A percentile compares a stretch with the other conserved stretches of the same genome.
phyloP scores from a whole-genome alignment of 2,888 invertebrate species.

The Hoplodrina blanda region DNA sequence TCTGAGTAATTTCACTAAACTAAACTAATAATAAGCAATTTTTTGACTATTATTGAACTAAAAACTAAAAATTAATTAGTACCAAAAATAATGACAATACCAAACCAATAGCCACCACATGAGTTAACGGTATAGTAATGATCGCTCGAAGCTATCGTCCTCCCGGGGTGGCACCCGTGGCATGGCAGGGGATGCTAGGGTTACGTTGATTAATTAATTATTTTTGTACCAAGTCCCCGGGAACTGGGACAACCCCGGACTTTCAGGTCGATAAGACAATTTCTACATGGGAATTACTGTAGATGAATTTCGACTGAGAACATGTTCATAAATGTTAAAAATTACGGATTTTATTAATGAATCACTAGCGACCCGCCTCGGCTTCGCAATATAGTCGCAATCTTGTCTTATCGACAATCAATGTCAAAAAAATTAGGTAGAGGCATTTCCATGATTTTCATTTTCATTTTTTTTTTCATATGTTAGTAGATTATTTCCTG shows the following conservation, averaged over 20 bases:
- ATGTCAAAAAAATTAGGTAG: no score
- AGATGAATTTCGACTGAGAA: not conserved
- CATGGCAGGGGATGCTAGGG: conserved; percentile 58
- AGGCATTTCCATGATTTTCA: no score
- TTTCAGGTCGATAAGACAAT: conserved; percentile 63
- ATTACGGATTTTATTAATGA: not conserved
- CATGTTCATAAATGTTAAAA: not conserved
- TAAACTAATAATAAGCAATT: not conserved
- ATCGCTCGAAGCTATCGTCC: conserved; percentile 48
- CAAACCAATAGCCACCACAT: conserved; percentile 48
- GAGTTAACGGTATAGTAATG: conserved; percentile 52
- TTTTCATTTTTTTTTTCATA: no score
- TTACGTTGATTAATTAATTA: conserved; percentile 86
- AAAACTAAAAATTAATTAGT: conserved; percentile 18
- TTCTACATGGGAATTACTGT: conserved; percentile 29
- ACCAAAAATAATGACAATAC: conserved; percentile 35
- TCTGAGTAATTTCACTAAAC: not conserved
- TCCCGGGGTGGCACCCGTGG: conserved; percentile 54
- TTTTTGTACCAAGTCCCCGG: conserved; percentile 81
- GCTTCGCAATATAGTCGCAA: no score
- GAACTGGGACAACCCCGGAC: conserved; percentile 69
- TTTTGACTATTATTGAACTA: not conserved
- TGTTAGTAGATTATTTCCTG: no score
- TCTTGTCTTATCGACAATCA: no score
- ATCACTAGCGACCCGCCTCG: no score